Conservation (phyloP, 2,113 vertebrate species). For the Cephalopholis sonnerati region DNA sequence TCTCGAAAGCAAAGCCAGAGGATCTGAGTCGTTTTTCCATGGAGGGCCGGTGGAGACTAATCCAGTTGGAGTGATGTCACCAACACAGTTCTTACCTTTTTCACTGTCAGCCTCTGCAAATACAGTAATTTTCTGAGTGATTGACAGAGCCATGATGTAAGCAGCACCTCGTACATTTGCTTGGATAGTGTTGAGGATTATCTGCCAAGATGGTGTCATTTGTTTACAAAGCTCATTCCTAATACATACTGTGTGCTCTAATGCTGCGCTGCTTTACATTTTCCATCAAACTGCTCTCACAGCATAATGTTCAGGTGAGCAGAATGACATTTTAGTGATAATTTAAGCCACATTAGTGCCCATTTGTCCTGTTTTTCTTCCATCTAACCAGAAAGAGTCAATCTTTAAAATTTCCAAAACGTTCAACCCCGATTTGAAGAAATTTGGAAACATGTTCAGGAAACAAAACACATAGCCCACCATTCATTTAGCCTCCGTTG, state of each 20-base stretch:
- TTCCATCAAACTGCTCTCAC: slow-evolving; percentile 30
- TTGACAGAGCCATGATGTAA: slow-evolving; percentile 65
- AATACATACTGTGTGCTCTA: slow-evolving; percentile 11
- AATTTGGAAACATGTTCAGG: slow-evolving; percentile 38
- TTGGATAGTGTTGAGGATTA: slow-evolving; percentile 40
- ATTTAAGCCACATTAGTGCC: slow-evolving; percentile 24
- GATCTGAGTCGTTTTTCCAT: slow-evolving; percentile 55
- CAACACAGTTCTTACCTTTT: slow-evolving; percentile 36
- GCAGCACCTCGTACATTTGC: slow-evolving; percentile 49
- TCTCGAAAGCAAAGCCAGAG: slow-evolving; percentile 29
- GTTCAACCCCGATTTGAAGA: slow-evolving; percentile 12
- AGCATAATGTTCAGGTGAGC: slow-evolving; percentile 46
- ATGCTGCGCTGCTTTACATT: slow-evolving; percentile 37
- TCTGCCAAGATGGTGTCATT: slow-evolving; percentile 61
- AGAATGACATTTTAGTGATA: slow-evolving; percentile 12
- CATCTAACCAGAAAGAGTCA: slow-evolving; percentile 21
- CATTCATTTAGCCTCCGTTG: slow-evolving; percentile 50
- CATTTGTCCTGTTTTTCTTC: slow-evolving; percentile 24
- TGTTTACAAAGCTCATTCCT: slow-evolving; percentile 60
- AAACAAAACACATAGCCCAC: slow-evolving; percentile 33
- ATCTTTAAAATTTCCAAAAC: slow-evolving; percentile 26
- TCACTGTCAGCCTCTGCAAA: slow-evolving; percentile 36
- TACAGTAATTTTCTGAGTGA: slow-evolving; percentile 51
- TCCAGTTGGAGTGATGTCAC: slow-evolving; percentile 64
- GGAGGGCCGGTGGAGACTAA: slow-evolving; percentile 23